Evolutionary conservation across 2,888 invertebrate genomes (phyloP).

Genomic region (Scelioninae gen. 1): DNA sequence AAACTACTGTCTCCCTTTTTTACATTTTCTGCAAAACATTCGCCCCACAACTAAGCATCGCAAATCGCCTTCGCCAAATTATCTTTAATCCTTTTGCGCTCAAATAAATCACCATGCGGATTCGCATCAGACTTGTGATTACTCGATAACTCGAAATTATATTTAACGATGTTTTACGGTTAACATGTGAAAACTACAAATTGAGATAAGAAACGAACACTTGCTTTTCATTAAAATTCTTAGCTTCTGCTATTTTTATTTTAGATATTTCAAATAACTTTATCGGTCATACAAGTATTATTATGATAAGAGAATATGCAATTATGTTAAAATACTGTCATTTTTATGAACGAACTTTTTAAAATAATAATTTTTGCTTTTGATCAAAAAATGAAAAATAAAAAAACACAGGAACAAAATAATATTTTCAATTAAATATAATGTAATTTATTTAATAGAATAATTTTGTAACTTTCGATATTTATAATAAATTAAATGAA

Average conservation of each 20-base stretch:
- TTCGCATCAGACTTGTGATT: conserved; percentile 50
- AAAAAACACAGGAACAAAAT: too few relatives aligned
- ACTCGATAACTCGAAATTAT: conserved; percentile 58
- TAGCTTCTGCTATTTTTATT: not conserved
- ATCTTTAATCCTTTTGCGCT: conserved; percentile 70
- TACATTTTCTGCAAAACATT: conserved; percentile 39
- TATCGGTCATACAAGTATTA: too few relatives aligned
- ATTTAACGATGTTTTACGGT: conserved; percentile 42
- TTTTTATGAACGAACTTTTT: too few relatives aligned
- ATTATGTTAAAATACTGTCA: too few relatives aligned
- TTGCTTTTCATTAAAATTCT: conserved; percentile 39
- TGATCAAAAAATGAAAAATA: too few relatives aligned
- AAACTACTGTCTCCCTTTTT: conserved; percentile 71
- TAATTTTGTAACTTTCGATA: too few relatives aligned
- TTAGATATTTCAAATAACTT: too few relatives aligned
- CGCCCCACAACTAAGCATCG: conserved; percentile 69
- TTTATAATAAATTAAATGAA: too few relatives aligned
- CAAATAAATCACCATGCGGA: conserved; percentile 48
- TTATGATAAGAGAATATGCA: too few relatives aligned
- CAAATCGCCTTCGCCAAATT: conserved; percentile 77
- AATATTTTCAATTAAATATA: too few relatives aligned
- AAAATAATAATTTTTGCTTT: too few relatives aligned
- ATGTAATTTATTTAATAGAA: too few relatives aligned
- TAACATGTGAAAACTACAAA: conserved; percentile 28
- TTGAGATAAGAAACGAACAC: conserved; percentile 21